phyloP scores from a whole-genome alignment of 2,113 vertebrate genomes.

The Puntigrus tetrazona region DNA sequence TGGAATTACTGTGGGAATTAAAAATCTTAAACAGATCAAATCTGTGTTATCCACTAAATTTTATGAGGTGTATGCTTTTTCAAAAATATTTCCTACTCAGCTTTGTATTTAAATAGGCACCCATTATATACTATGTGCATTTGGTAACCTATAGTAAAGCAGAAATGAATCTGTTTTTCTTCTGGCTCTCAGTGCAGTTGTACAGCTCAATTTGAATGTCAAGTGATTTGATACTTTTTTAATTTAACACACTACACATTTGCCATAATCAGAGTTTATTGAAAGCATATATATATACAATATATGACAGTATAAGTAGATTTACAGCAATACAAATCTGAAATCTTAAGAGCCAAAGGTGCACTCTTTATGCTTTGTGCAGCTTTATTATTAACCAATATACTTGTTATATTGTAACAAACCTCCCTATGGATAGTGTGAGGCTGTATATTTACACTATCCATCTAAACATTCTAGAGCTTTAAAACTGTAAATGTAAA shows the following conservation, averaged over 20 bases:
- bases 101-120: background rate
- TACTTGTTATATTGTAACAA: background rate
- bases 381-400: background rate
- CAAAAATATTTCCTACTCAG: background rate
- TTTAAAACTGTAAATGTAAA: background rate
- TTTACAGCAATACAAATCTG: background rate
- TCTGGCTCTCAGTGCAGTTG: background rate
- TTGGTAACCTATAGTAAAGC: background rate
- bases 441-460: background rate
- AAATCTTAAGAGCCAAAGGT: slow-evolving; percentile 1
- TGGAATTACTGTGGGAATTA: background rate
- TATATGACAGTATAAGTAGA: background rate
- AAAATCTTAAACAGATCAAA: background rate
- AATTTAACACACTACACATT: background rate
- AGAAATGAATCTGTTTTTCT: background rate
- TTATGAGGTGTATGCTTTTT: background rate
- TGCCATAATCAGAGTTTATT: slow-evolving; percentile 18
- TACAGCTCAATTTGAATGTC: background rate
- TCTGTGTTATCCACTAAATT: background rate
- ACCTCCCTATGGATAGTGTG: background rate
- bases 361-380: slow-evolving; percentile 20
- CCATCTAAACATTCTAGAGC: background rate
- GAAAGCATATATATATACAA: slow-evolving; percentile 32
- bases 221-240: background rate
- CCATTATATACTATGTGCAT: background rate